Conservation (phyloP, 2,888 invertebrate genomes). For the Brenthis ino region DNA sequence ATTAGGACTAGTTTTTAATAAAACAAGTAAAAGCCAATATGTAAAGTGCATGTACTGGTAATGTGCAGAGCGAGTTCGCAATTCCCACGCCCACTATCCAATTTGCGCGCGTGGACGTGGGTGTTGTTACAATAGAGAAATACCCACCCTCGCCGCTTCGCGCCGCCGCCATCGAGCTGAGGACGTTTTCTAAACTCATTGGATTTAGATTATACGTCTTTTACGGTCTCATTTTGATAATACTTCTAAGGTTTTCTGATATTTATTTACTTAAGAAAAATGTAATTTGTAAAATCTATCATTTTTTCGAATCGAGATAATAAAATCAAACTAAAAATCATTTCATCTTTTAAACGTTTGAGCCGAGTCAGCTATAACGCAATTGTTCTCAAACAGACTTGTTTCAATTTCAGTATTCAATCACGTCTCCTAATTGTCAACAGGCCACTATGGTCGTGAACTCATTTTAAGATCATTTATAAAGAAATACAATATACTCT, state of each 20-base stretch:
- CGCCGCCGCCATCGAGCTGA: not conserved
- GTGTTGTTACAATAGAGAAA: slow-evolving; percentile 25
- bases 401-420: slow-evolving; percentile 40
- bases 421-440: slow-evolving; percentile 36
- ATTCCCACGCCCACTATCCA: slow-evolving; percentile 33
- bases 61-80: not conserved
- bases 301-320: not conserved
- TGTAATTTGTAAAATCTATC: too few relatives aligned
- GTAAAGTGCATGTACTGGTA: not conserved
- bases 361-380: not conserved
- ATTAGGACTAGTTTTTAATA: too few relatives aligned
- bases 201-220: not conserved
- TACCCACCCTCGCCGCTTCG: slow-evolving; percentile 10
- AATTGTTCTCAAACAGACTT: slow-evolving; percentile 1
- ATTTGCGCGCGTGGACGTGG: slow-evolving; percentile 20
- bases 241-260: too few relatives aligned
- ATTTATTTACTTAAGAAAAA: too few relatives aligned
- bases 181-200: slow-evolving; percentile 5
- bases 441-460: slow-evolving; percentile 58
- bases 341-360: not conserved
- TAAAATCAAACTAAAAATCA: not conserved
- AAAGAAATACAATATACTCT: slow-evolving; percentile 67
- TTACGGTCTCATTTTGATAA: not conserved
- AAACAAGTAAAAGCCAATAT: not conserved
- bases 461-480: slow-evolving; percentile 68